Evolutionary conservation across 1,140 invertebrate species (phyloP).

Genomic region (Saccostrea glomerata): DNA sequence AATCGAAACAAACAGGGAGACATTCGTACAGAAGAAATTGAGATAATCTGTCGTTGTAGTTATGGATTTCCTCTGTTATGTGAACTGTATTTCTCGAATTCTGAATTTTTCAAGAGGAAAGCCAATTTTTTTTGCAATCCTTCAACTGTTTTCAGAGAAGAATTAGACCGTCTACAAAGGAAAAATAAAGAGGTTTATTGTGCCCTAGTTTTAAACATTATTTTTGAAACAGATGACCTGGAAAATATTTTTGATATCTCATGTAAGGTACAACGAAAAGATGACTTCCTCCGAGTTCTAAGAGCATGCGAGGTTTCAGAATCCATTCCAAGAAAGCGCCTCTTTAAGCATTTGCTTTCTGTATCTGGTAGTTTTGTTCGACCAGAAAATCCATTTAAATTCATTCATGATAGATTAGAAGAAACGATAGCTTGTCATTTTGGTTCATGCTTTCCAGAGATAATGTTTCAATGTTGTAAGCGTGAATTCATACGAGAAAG

Average conservation of each 20-base stretch:
- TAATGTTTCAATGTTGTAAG: not conserved
- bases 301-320: not conserved
- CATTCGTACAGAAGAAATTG: not conserved
- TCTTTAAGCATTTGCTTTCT: not conserved
- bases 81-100: not conserved
- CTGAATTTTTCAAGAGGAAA: not conserved
- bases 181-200: constrained; percentile 1
- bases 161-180: not conserved
- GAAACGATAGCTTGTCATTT: not conserved
- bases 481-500: not conserved
- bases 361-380: not conserved
- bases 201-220: not conserved
- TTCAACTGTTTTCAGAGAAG: not conserved
- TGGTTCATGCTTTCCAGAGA: not conserved
- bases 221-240: not conserved
- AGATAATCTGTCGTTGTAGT: not conserved
- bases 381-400: not conserved
- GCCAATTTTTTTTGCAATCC: not conserved
- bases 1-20: not conserved
- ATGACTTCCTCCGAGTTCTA: not conserved
- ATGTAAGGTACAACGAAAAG: not conserved
- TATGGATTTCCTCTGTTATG: not conserved
- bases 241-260: not conserved
- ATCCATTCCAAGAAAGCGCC: not conserved
- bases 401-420: not conserved